Evolutionary conservation across 2,113 vertebrate species (phyloP), one percentile per base, ranked within the genome.

Genomic region (Tinamus guttatus): DNA sequence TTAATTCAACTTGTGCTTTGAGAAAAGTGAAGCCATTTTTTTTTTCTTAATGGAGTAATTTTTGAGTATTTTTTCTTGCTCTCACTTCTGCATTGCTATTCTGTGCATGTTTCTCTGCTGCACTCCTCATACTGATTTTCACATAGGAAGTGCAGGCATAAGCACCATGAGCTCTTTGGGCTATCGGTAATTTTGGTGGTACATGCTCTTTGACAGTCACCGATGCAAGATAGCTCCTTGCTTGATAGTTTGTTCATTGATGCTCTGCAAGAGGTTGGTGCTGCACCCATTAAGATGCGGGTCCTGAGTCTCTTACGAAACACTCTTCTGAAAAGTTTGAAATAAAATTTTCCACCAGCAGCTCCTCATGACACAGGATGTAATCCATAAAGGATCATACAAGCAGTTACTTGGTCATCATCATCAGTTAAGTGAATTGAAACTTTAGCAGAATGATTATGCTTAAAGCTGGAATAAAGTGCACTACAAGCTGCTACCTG

Each of bases 41-140:
- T 94, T 73, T 86, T 54, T 89, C n/a, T 94, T 73, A 43, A 43
- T 43, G 43, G 49, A 80, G n/a, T 65, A 22, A 49, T 73, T 86
- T 52, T 89, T 94, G 45, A 81, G 30, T 67, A 67, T 65, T 91
- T 90, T 87, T 36, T 78, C 28, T 71, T 6, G 7, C 40, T 94
- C 75, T 96, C 81, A 79, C 79, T 92, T 96, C 91, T 85, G 27
- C 82, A 59, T 90, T 89, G 19, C 16, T 70, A 13, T 83, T 77
- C 45, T 77, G 13, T 62, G 7, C 38, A n/a, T 84, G 62, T 41
- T 89, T 79, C 69, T 93, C n/a, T 91, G 25, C 12, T 78, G 54
- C n/a, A 8, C 22, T 85, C 86, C 49, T 82, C 40, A 27, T 43
- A 28, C 62, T 25, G 38, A 38, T 64, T 85, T 70, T 69, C 87